These are phyloP conservation scores for Mellilla xanthometata DNA, from an alignment of 2,888 invertebrate genomes.

Conservation along the genomic window DNA sequence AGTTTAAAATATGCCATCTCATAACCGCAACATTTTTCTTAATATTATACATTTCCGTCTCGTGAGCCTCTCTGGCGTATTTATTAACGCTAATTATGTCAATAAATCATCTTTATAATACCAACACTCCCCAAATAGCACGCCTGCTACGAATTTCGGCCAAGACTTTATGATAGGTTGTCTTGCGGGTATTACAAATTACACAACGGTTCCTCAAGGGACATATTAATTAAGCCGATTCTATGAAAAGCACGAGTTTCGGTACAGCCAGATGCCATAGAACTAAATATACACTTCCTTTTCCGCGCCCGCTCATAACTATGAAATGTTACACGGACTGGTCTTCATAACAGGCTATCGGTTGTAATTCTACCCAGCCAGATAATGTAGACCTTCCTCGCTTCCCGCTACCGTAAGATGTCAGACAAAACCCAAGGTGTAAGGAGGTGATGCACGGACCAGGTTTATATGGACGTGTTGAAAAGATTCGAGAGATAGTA, in stretches of 20 bases:
- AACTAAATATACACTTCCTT: slow-evolving; percentile 80
- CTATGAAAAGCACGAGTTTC: slow-evolving; percentile 64
- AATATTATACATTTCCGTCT: slow-evolving; percentile 39
- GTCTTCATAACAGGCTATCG: slow-evolving; percentile 74
- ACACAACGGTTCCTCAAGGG: slow-evolving; percentile 63
- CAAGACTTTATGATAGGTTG: slow-evolving; percentile 52
- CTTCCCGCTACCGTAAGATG: slow-evolving; percentile 42
- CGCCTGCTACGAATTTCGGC: slow-evolving; percentile 40
- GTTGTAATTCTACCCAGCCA: slow-evolving; percentile 62
- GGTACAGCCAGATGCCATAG: slow-evolving; percentile 69
- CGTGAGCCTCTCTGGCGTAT: slow-evolving; percentile 34
- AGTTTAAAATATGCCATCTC: slow-evolving; percentile 38
- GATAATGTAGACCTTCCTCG: slow-evolving; percentile 46
- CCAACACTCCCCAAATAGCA: slow-evolving; percentile 33
- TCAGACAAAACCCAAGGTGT: slow-evolving; percentile 45
- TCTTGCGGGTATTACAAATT: slow-evolving; percentile 58
- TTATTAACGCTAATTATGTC: slow-evolving; percentile 42
- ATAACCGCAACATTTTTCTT: slow-evolving; percentile 43
- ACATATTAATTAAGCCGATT: slow-evolving; percentile 76
- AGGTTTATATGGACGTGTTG: slow-evolving; percentile 55
- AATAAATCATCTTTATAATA: slow-evolving; percentile 43
- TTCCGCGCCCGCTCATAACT: slow-evolving; percentile 75
- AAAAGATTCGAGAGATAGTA: slow-evolving; percentile 75
- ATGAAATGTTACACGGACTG: slow-evolving; percentile 71
- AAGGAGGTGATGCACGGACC: slow-evolving; percentile 56